These are phyloP conservation scores for Corydoras maculifer DNA, from an alignment of 2,113 vertebrate species.

Conservation along the genomic window DNA sequence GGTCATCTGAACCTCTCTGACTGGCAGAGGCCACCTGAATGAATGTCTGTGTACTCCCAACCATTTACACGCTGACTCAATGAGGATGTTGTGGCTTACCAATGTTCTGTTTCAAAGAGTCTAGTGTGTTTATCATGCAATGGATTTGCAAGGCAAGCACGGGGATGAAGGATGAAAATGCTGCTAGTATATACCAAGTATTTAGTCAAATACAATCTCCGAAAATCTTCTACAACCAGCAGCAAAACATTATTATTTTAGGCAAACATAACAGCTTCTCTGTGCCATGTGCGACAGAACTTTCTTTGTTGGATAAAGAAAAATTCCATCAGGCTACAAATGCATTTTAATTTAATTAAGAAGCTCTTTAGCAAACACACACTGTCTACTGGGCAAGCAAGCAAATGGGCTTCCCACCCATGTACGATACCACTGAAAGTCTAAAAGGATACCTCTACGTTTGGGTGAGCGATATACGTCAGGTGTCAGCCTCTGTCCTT, in stretches of 20 bases:
- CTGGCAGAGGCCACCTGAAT: neutral
- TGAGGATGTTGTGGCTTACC: slow-evolving; percentile 12
- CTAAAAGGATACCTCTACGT: slow-evolving; percentile 8
- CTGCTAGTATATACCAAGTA: slow-evolving; percentile 13
- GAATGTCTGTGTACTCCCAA: neutral
- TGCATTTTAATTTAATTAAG: slow-evolving; percentile 30
- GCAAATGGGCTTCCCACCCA: slow-evolving; percentile 36
- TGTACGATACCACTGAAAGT: slow-evolving; percentile 20
- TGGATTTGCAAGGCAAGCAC: slow-evolving; percentile 28
- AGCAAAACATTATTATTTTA: slow-evolving; percentile 35
- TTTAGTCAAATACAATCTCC: slow-evolving; percentile 26
- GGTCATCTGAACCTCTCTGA: slow-evolving; percentile 16
- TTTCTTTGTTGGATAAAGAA: slow-evolving; percentile 20
- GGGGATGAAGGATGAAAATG: slow-evolving; percentile 33
- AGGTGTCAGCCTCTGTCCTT: slow-evolving; percentile 17
- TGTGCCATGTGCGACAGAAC: slow-evolving; percentile 28
- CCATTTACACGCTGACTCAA: neutral
- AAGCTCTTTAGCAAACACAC: slow-evolving; percentile 34
- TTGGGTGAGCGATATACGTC: slow-evolving; percentile 15
- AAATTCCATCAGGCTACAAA: slow-evolving; percentile 31
- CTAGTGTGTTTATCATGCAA: slow-evolving; percentile 40
- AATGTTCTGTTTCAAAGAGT: slow-evolving; percentile 36
- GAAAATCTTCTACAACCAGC: slow-evolving; percentile 19
- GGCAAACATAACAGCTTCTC: slow-evolving; percentile 28
- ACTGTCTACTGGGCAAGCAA: slow-evolving; percentile 51